Conservation (phyloP, 2,888 invertebrate species). For the Zelleria hepariella region DNA sequence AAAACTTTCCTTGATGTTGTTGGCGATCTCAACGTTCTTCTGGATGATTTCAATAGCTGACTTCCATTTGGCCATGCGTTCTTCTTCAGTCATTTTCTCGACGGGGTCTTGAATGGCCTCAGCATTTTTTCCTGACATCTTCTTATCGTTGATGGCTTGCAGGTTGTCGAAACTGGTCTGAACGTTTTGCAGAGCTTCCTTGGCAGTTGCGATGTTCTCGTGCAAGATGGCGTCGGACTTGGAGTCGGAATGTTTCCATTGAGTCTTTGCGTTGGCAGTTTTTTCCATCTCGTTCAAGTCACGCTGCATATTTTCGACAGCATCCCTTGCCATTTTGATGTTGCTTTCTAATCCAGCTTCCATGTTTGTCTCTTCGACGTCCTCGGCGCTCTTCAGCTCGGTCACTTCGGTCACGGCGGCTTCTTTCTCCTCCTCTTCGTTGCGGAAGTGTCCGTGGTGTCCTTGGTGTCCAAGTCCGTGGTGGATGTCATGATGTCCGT, state of each 20-base stretch:
- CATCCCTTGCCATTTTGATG: conserved; percentile 51
- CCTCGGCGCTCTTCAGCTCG: conserved; percentile 22
- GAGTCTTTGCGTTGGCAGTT: conserved; percentile 17
- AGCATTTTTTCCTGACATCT: neutral
- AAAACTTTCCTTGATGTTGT: conserved; percentile 51
- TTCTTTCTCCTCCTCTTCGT: conserved; percentile 18
- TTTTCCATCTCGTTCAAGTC: conserved; percentile 40
- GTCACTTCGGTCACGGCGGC: conserved; percentile 23
- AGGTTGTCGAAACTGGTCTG: conserved; percentile 2
- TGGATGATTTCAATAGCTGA: conserved; percentile 41
- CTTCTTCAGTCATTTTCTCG: conserved; percentile 32
- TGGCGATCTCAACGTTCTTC: conserved; percentile 40
- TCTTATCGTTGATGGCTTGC: neutral
- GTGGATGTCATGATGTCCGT: neutral
- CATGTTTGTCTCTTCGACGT: conserved; percentile 12
- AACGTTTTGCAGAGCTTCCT: conserved; percentile 33
- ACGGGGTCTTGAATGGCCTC: neutral
- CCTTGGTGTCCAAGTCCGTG: conserved; percentile 29
- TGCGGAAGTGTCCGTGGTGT: conserved; percentile 53
- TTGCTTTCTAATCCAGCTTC: conserved; percentile 48
- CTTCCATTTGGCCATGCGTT: conserved; percentile 50
- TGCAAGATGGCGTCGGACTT: conserved; percentile 36
- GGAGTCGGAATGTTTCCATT: conserved; percentile 23
- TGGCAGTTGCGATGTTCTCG: conserved; percentile 45
- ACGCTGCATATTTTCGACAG: conserved; percentile 48